These are phyloP conservation scores for Nothura maculosa DNA, from an alignment of 2,797 vertebrate species.

Conservation along the genomic window DNA sequence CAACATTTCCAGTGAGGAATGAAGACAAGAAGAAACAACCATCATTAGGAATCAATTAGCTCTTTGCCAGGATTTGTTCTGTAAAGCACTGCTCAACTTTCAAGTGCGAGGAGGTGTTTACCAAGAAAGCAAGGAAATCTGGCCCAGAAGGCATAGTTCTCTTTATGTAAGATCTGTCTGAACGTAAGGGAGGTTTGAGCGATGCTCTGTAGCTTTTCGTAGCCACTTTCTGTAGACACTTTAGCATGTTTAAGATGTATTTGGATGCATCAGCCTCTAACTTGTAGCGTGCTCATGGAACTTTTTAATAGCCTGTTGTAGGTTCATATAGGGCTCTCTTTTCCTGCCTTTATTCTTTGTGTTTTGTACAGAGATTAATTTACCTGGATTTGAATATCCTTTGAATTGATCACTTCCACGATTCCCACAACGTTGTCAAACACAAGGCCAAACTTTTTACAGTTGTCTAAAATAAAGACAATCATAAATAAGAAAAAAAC, in stretches of 20 bases:
- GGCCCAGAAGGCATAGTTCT: background rate
- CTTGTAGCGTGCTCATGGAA: background rate
- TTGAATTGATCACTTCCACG: constrained; percentile 97
- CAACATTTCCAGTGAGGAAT: background rate
- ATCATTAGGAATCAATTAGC: background rate
- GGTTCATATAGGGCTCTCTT: background rate
- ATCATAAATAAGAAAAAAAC: constrained; percentile 8
- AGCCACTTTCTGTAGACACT: background rate
- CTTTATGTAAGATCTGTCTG: background rate
- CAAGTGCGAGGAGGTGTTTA: background rate
- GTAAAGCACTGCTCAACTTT: background rate
- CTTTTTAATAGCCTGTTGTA: background rate
- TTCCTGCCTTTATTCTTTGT: background rate
- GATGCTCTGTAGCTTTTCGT: background rate
- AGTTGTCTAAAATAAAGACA: constrained; percentile 88
- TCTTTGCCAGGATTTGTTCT: background rate
- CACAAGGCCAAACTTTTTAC: constrained; percentile 95
- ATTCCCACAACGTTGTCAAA: constrained; percentile 98
- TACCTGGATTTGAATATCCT: constrained; percentile 94
- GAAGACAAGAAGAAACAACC: background rate
- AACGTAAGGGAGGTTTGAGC: background rate
- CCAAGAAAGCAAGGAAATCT: background rate
- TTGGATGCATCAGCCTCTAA: background rate
- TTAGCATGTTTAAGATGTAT: background rate
- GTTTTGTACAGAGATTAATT: constrained; percentile 18